These are phyloP conservation scores for Nycticryphes semicollaris DNA, from an alignment of 2,113 vertebrate species.

Conservation along the genomic window DNA sequence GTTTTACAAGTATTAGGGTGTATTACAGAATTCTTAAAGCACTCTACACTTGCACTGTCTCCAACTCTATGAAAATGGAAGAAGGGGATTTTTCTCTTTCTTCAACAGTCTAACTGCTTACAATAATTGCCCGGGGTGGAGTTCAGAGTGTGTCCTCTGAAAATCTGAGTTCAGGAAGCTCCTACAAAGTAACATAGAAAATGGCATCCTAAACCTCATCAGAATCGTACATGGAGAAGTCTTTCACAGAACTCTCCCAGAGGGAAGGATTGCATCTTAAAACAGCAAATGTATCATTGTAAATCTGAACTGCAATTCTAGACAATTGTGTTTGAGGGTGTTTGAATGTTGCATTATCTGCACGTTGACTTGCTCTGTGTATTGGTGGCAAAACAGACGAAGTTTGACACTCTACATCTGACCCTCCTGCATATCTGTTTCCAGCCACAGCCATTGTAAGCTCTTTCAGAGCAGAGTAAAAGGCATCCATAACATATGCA, in stretches of 20 bases:
- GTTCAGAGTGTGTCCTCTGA: not conserved
- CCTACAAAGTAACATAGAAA: not conserved
- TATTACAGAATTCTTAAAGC: not conserved
- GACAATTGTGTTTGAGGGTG: not conserved
- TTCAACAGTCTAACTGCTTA: not conserved
- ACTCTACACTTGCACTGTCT: not conserved
- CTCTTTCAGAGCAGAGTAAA: not conserved
- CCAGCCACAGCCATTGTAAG: not conserved
- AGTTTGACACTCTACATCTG: not conserved
- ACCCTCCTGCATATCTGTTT: not conserved
- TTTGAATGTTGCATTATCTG: not conserved
- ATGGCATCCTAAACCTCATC: not conserved
- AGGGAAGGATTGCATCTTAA: not conserved
- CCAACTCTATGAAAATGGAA: not conserved
- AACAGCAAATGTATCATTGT: rapidly evolving
- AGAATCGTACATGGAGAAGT: not conserved
- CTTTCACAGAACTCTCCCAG: not conserved
- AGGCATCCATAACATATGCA: not conserved
- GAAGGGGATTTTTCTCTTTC: not conserved
- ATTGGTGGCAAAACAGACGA: not conserved
- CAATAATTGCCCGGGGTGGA: not conserved
- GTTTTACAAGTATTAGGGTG: not conserved
- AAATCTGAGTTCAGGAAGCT: not conserved
- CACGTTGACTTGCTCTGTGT: not conserved
- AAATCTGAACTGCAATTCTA: not conserved